Evolutionary conservation across 2,888 invertebrate species (phyloP).

Genomic region (Augiades crinisus): DNA sequence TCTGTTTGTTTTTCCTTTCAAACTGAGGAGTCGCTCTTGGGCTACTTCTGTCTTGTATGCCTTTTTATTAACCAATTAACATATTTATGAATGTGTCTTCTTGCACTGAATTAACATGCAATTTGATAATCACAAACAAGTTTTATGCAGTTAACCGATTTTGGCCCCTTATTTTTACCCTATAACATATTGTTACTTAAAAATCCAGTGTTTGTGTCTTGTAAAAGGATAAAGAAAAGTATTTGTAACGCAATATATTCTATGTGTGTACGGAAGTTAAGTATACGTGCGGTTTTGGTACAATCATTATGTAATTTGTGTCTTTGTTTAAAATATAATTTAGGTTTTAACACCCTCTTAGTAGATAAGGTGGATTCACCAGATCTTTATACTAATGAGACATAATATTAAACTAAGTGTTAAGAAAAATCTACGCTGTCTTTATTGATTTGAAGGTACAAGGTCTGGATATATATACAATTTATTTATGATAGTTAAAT

Average conservation of each 20-base stretch:
- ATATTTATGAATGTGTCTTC: conserved; percentile 36
- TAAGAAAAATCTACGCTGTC: conserved; percentile 49
- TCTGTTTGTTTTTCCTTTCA: conserved; percentile 35
- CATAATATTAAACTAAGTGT: conserved; percentile 63
- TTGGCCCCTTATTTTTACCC: conserved; percentile 38
- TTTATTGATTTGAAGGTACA: conserved; percentile 50
- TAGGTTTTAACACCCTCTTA: conserved; percentile 20
- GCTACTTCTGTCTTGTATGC: conserved; percentile 39
- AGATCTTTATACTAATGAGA: conserved; percentile 43
- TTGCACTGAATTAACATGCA: conserved; percentile 29
- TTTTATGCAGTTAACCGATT: neutral
- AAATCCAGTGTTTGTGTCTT: conserved; percentile 23
- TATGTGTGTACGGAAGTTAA: conserved; percentile 9
- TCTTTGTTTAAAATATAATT: conserved; percentile 25
- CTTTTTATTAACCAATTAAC: conserved; percentile 30
- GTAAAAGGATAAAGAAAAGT: conserved; percentile 6
- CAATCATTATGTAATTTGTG: conserved; percentile 13
- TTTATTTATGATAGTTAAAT: conserved; percentile 47
- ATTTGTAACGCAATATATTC: conserved; percentile 5
- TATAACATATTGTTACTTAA: conserved; percentile 39
- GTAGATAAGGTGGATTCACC: conserved; percentile 15
- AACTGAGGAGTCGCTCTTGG: conserved; percentile 44
- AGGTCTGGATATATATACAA: conserved; percentile 62
- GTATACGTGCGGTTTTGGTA: conserved; percentile 22
- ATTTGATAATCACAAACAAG: neutral